A percentile compares a stretch with the other conserved stretches of the same genome.
Evolutionary conservation across 2,888 invertebrate species (phyloP).

Genomic region (Muschampia plurimacula): DNA sequence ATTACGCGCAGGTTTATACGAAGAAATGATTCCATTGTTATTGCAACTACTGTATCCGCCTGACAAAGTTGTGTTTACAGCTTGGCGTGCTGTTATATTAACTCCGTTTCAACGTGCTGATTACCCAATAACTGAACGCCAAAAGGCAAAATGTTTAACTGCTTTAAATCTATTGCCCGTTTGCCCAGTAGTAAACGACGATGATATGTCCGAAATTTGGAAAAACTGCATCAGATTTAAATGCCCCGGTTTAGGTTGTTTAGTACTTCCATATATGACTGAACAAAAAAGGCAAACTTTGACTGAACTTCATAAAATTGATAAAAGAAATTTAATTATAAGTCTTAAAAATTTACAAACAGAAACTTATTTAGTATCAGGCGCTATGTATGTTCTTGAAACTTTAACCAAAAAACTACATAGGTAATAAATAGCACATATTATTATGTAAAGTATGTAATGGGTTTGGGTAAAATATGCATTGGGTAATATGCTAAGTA

Average conservation of each 20-base stretch:
- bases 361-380: conserved; percentile 76
- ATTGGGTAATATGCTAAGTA: too few relatives aligned
- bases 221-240: conserved; percentile 77
- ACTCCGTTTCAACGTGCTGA: conserved; percentile 79
- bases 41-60: conserved; percentile 65
- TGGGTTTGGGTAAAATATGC: too few relatives aligned
- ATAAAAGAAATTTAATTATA: conserved; percentile 74
- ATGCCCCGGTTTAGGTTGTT: conserved; percentile 74
- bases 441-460: too few relatives aligned
- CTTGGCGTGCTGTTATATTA: conserved; percentile 76
- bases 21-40: conserved; percentile 74
- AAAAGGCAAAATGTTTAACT: conserved; percentile 73
- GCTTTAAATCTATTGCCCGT: conserved; percentile 76
- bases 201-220: conserved; percentile 79
- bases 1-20: conserved; percentile 64
- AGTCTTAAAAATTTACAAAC: conserved; percentile 77
- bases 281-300: conserved; percentile 66
- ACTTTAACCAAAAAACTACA: conserved; percentile 64
- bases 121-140: conserved; percentile 78
- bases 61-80: conserved; percentile 66
- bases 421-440: conserved; percentile 48
- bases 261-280: conserved; percentile 78
- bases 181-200: conserved; percentile 76
- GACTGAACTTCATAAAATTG: conserved; percentile 73
- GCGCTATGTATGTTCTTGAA: conserved; percentile 79